Percentiles rank a stretch among this genome's conserved stretches.
Conservation (phyloP, 2,888 invertebrate species). For the Frankliniella fusca region DNA sequence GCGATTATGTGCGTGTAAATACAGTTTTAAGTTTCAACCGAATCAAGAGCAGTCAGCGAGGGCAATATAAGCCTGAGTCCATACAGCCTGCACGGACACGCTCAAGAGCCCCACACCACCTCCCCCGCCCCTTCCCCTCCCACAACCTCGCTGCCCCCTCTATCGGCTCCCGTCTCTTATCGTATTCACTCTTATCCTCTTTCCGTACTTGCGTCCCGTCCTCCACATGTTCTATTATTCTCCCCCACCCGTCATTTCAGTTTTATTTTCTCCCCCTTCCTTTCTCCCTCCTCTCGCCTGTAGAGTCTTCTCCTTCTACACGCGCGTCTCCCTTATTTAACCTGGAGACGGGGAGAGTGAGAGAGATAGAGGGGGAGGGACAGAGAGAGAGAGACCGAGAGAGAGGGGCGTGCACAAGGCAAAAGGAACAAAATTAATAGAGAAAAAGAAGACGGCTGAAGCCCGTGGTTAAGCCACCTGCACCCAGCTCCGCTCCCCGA, state of each 20-base stretch:
- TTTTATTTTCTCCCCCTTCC: background rate
- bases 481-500: background rate
- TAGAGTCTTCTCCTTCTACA: background rate
- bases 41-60: too few species aligned
- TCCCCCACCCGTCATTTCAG: background rate
- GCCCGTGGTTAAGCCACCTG: conserved; percentile 18
- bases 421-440: conserved; percentile 18
- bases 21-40: too few species aligned
- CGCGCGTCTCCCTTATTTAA: conserved; percentile 21
- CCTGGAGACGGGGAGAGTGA: background rate
- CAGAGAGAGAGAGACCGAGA: background rate
- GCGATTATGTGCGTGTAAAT: too few species aligned
- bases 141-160: too few species aligned
- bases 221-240: conserved; percentile 20
- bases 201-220: conserved; percentile 1
- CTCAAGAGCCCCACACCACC: background rate
- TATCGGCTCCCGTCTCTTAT: background rate
- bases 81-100: too few species aligned
- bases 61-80: too few species aligned
- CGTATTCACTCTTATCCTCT: background rate
- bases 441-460: background rate
- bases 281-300: background rate
- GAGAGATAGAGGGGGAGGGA: background rate
- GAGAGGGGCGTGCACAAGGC: background rate
- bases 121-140: background rate